Conservation (phyloP, 2,888 invertebrate species). For the Pheosia gnoma region DNA sequence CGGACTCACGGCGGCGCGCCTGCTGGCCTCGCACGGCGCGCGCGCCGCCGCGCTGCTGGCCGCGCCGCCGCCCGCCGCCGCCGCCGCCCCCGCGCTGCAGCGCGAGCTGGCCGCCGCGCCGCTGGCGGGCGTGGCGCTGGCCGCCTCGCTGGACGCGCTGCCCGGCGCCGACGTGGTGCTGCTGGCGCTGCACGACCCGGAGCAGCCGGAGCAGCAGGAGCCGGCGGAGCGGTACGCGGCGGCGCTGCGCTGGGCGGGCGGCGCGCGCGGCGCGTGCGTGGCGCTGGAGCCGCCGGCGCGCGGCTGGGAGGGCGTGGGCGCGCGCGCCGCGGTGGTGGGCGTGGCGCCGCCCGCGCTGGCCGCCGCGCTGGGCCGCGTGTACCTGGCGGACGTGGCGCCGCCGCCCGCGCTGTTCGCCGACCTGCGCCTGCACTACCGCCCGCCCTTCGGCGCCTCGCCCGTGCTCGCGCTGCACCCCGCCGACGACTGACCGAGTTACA, state of each 20-base stretch:
- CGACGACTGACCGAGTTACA: slow-evolving; percentile 37
- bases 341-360: slow-evolving; percentile 50
- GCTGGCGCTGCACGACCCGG: slow-evolving; percentile 60
- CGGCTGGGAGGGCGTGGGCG: slow-evolving; percentile 48
- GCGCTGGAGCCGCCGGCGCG: slow-evolving; percentile 87
- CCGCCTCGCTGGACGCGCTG: slow-evolving; percentile 33
- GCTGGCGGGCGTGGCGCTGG: slow-evolving; percentile 28
- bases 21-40: slow-evolving; percentile 92
- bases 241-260: slow-evolving; percentile 86
- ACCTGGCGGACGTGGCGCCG: slow-evolving; percentile 93
- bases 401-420: slow-evolving; percentile 89
- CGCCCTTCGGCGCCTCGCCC: slow-evolving; percentile 87
- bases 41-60: slow-evolving; percentile 84
- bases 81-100: slow-evolving; percentile 32
- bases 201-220: slow-evolving; percentile 53
- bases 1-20: slow-evolving; percentile 90
- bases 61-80: slow-evolving; percentile 58
- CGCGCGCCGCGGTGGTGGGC: slow-evolving; percentile 48
- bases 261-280: slow-evolving; percentile 45
- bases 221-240: slow-evolving; percentile 28
- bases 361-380: slow-evolving; percentile 82
- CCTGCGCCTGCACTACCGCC: slow-evolving; percentile 90
- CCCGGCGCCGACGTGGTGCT: slow-evolving; percentile 58
- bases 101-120: slow-evolving; percentile 34
- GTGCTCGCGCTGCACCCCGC: slow-evolving; percentile 71